Percentiles rank a stretch among this genome's conserved stretches.
phyloP scores from a whole-genome alignment of 2,113 vertebrate species.

The Pomatorhinus ruficollis region DNA sequence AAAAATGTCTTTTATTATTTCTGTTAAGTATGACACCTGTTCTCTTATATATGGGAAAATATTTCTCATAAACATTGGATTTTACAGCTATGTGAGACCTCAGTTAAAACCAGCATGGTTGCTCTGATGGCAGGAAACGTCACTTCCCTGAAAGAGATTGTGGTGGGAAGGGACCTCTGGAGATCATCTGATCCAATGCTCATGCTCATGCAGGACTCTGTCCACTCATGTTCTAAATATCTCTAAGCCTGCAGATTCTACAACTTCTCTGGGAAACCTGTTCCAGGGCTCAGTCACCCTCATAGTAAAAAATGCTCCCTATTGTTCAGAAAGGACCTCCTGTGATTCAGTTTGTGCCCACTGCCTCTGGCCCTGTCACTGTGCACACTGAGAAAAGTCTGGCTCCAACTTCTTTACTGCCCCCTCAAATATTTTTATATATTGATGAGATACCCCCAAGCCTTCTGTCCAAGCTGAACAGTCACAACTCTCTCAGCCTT shows the following conservation, averaged over 20 bases:
- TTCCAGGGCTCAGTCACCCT: neutral
- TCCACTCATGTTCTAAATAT: neutral
- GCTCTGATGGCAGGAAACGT: neutral
- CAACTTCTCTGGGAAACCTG: neutral
- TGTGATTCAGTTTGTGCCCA: neutral
- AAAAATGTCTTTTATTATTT: neutral
- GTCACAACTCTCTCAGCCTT: neutral
- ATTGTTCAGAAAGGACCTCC: neutral
- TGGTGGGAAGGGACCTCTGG: neutral
- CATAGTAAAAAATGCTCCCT: neutral
- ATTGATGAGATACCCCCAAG: fast-evolving
- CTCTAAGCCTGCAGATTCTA: no score
- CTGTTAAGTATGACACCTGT: neutral
- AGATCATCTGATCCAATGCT: fast-evolving
- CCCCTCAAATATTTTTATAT: neutral
- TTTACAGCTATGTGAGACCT: neutral
- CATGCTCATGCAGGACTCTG: neutral
- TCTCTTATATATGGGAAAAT: neutral
- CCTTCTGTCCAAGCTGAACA: neutral
- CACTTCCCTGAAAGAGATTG: neutral
- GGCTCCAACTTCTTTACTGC: neutral
- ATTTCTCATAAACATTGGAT: neutral
- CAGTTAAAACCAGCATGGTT: neutral
- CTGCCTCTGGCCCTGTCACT: neutral
- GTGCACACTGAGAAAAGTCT: neutral